Conservation (phyloP, 2,797 vertebrate species). For the Cyprinodon diabolis region DNA sequence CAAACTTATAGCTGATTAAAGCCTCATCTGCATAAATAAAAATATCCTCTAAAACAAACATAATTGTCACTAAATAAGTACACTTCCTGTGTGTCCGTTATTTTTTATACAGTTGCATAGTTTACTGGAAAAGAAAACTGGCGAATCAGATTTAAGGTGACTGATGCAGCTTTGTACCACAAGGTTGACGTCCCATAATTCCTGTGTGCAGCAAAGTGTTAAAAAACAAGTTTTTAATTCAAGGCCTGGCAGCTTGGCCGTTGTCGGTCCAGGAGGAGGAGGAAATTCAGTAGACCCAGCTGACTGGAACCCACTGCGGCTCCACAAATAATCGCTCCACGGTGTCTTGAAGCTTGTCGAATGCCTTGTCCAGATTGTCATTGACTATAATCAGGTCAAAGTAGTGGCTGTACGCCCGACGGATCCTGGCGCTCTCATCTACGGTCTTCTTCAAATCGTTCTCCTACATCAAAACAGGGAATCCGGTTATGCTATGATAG, state of each 20-base stretch:
- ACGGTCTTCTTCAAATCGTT: conserved; percentile 97
- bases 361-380: conserved; percentile 98
- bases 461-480: conserved; percentile 82
- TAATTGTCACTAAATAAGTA: conserved; percentile 93
- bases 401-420: conserved; percentile 95
- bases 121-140: conserved; percentile 73
- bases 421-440: conserved; percentile 95
- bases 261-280: conserved; percentile 19
- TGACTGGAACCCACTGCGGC: conserved; percentile 97
- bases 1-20: conserved; percentile 41
- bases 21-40: conserved; percentile 81
- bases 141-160: conserved; percentile 76
- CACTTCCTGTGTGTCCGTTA: conserved; percentile 82
- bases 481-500: neutral
- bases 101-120: conserved; percentile 82
- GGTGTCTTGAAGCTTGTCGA: conserved; percentile 90
- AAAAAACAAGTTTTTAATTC: conserved; percentile 26
- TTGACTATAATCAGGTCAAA: conserved; percentile 96
- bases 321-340: conserved; percentile 89
- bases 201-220: conserved; percentile 47
- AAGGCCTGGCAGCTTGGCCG: conserved; percentile 29
- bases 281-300: conserved; percentile 92
- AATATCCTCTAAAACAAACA: conserved; percentile 83
- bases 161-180: conserved; percentile 65
- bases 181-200: conserved; percentile 50